Conservation (phyloP, 1,140 invertebrate genomes). For the Conus betulinus region DNA sequence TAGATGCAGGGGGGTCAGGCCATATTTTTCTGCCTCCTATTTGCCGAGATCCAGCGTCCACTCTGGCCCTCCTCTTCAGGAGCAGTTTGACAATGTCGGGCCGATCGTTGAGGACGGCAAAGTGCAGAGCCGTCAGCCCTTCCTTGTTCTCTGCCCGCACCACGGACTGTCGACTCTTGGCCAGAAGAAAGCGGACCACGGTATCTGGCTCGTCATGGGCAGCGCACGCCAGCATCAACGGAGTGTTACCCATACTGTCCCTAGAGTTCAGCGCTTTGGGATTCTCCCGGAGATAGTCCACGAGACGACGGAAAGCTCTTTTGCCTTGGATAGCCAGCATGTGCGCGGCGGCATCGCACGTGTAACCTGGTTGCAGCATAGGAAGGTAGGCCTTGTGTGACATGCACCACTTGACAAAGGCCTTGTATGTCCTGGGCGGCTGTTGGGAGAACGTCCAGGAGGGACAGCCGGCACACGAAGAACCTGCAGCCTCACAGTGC, state of each 20-base stretch:
- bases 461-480: constrained; percentile 32
- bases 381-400: neutral
- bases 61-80: neutral
- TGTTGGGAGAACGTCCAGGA: too few species aligned
- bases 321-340: neutral
- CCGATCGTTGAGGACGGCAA: constrained; percentile 7
- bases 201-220: neutral
- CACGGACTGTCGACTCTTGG: neutral
- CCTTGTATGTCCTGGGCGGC: neutral
- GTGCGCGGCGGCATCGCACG: neutral
- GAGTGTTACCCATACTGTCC: neutral
- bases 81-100: neutral
- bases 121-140: neutral
- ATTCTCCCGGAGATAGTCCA: neutral
- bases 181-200: neutral
- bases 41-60: neutral
- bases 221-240: constrained; percentile 2
- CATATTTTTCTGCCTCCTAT: constrained; percentile 1
- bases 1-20: constrained; percentile 2
- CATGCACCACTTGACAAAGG: neutral
- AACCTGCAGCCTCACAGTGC: constrained; percentile 42
- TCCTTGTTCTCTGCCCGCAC: neutral
- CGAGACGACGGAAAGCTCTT: neutral
- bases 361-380: neutral
- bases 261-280: neutral